Conservation (phyloP, 2,797 vertebrate genomes). For the Steatocranus sp. region DNA sequence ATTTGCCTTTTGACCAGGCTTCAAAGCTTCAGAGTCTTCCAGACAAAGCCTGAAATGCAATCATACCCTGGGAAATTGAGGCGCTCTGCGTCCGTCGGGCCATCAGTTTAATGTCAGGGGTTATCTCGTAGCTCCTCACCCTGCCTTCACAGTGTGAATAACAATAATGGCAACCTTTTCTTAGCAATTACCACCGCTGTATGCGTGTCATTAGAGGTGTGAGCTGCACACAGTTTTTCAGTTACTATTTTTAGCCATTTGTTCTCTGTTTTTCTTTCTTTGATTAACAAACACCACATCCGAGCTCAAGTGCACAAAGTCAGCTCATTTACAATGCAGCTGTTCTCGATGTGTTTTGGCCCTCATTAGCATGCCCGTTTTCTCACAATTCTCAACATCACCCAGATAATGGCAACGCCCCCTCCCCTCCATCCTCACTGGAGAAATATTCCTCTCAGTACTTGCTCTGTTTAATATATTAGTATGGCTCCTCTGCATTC, state of each 20-base stretch:
- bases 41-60: constrained; percentile 28
- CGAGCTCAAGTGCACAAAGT: constrained; percentile 33
- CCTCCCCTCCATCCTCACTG: background rate
- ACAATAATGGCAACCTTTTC: constrained; percentile 46
- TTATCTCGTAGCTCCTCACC: constrained; percentile 6
- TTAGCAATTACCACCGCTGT: constrained; percentile 14
- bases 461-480: constrained; percentile 51
- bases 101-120: constrained; percentile 34
- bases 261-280: constrained; percentile 13
- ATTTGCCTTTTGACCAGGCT: constrained; percentile 42
- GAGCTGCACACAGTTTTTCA: background rate
- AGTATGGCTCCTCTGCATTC: constrained; percentile 24
- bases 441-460: constrained; percentile 27
- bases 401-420: constrained; percentile 31
- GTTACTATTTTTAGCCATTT: constrained; percentile 49
- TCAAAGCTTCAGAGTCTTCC: constrained; percentile 18
- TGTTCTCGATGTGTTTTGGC: constrained; percentile 29
- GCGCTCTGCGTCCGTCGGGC: constrained; percentile 12
- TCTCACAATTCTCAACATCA: constrained; percentile 41
- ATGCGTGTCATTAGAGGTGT: constrained; percentile 11
- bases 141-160: constrained; percentile 30
- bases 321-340: constrained; percentile 52
- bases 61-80: constrained; percentile 14
- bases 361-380: constrained; percentile 59
- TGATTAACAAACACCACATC: constrained; percentile 55